Percentiles rank a stretch among this genome's conserved stretches.
phyloP scores from a whole-genome alignment of 1,140 invertebrate genomes.

The Drosophila orosa region DNA sequence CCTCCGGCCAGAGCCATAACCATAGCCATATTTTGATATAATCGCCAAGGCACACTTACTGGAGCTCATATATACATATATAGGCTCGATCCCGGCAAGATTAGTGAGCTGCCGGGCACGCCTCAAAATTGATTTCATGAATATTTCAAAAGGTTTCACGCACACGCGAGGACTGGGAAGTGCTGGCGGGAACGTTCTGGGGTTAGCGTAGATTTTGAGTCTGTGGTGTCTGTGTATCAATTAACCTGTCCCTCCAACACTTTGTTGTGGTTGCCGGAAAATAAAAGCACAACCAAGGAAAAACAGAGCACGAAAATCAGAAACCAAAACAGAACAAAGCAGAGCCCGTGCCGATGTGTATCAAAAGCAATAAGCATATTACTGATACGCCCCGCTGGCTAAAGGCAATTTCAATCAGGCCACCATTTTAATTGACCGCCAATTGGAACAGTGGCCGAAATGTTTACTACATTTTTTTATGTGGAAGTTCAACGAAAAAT shows the following conservation, averaged over 20 bases:
- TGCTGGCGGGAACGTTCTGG: neutral
- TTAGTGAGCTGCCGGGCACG: slow-evolving; percentile 40
- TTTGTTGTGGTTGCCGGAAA: slow-evolving; percentile 64
- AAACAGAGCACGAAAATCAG: slow-evolving; percentile 19
- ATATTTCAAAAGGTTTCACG: slow-evolving; percentile 77
- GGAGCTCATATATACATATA: slow-evolving; percentile 7
- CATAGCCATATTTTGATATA: slow-evolving; percentile 56
- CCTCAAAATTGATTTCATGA: slow-evolving; percentile 77
- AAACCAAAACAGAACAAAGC: neutral
- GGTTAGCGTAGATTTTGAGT: slow-evolving; percentile 3
- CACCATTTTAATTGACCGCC: slow-evolving; percentile 64
- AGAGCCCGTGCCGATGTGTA: slow-evolving; percentile 13
- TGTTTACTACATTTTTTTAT: neutral
- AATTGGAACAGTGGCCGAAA: slow-evolving; percentile 28
- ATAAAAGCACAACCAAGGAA: slow-evolving; percentile 1
- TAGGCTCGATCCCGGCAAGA: slow-evolving; percentile 31
- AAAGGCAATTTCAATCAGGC: slow-evolving; percentile 33
- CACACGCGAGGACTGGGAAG: slow-evolving; percentile 23
- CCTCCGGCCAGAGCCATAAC: slow-evolving; percentile 22
- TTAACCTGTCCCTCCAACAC: slow-evolving; percentile 70
- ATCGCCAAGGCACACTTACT: slow-evolving; percentile 30
- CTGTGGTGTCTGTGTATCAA: slow-evolving; percentile 72
- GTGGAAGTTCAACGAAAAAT: slow-evolving; percentile 40
- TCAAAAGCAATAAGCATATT: slow-evolving; percentile 34
- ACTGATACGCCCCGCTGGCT: slow-evolving; percentile 25